Base-by-base conservation (phyloP, 2,888 invertebrate genomes). In the Lacanobia oleracea region DNA sequence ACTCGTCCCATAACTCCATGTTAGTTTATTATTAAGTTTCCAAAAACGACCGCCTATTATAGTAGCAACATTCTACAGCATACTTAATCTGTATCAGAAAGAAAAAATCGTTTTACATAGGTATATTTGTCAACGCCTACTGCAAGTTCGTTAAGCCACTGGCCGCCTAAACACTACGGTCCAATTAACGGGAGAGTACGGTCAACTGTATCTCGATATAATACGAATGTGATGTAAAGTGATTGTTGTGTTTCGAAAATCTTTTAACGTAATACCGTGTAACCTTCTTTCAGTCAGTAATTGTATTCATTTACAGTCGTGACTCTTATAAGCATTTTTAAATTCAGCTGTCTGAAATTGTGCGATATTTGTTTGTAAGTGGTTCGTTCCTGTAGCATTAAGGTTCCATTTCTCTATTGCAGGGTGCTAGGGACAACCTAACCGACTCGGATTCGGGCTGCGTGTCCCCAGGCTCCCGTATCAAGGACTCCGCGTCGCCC, bases 371-470 rank as follows among this genome's bases (percentile, higher is more conserved):
- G 14, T 33, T 33, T 33, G 33, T 33, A 33, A 33, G 5, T 33
- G 12, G 48, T 33, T 63, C 0, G 12, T 70, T 45, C 27, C 18
- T 56, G 5, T 43, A 23, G 8, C 9, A 12, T 48, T n/a, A 65
- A 56, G 54, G 21, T 12, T 21, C 7, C 0, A n/a, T 59, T 67
- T 81, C 59, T 79, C 82, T 66, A 81, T 92, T 90, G 0, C 93
- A 96, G 96, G 93, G 96, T 89, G 90, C 94, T 89, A 92, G 96
- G 91, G 96, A 96, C 88, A 96, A 93, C 91, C 93, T 96, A 89
- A 96, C 96, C 82, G 96, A 96, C 89, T 94, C 96, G 43, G 96
- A 96, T 86, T 96, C 96, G 83, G 96, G 96, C 87, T 96, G 96
- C 92, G 96, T 96, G 83, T 96, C 96, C 77, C 96, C 96, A 62